Evolutionary conservation across 92 coral and sea anemone genomes (phyloP).

Genomic region (Siderastrea radians): DNA sequence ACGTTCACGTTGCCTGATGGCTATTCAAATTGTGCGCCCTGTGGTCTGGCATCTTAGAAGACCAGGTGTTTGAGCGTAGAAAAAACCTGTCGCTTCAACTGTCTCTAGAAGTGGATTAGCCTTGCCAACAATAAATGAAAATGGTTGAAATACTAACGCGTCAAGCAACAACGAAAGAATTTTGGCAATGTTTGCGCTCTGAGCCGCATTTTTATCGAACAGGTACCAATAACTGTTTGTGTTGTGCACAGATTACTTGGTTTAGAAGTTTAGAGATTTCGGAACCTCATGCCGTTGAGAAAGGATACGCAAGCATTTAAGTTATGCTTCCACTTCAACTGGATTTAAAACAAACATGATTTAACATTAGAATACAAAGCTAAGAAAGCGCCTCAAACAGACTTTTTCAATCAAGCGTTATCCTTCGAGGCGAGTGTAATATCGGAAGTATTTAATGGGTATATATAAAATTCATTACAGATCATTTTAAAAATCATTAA

Average conservation of each 20-base stretch:
- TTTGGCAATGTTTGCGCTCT: neutral
- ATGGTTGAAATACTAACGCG: neutral
- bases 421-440: too few species aligned
- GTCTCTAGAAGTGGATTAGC: conserved; percentile 7
- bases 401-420: too few species aligned
- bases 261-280: neutral
- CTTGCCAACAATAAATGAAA: neutral
- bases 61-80: conserved; percentile 32
- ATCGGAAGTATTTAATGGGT: too few species aligned
- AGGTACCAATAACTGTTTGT: neutral
- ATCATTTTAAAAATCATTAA: neutral
- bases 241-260: neutral
- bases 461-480: neutral
- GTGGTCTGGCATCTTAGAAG: neutral
- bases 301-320: conserved; percentile 18
- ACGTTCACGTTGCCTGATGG: neutral
- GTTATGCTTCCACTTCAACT: neutral
- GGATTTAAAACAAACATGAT: neutral
- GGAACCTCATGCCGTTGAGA: conserved; percentile 28
- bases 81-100: conserved; percentile 40
- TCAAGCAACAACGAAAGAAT: conserved; percentile 6
- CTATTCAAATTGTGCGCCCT: neutral
- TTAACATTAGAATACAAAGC: neutral
- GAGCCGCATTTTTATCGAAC: neutral
- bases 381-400: too few species aligned